Conservation (phyloP, 2,888 invertebrate species). For the Spialia ferax region DNA sequence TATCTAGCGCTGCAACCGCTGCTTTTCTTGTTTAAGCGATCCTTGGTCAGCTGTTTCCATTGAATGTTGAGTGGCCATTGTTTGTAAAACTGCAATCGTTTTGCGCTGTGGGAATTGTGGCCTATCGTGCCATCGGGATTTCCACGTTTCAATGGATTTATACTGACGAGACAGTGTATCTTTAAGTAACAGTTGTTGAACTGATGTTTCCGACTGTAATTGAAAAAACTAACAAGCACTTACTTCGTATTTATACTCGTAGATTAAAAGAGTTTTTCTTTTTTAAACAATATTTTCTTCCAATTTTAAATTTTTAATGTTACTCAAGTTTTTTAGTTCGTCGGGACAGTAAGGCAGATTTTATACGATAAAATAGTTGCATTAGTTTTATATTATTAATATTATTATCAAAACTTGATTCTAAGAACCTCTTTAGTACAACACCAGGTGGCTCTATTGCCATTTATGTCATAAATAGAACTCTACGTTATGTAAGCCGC, state of each 20-base stretch:
- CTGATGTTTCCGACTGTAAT: conserved; percentile 30
- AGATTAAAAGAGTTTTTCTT: no score
- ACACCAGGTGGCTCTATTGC: background rate
- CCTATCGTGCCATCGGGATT: conserved; percentile 33
- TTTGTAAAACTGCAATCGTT: conserved; percentile 41
- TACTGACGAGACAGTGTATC: conserved; percentile 34
- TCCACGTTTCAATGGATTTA: conserved; percentile 28
- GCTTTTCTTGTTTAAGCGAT: conserved; percentile 31
- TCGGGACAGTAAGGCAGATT: no score
- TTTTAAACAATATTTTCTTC: no score
- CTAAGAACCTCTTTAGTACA: background rate
- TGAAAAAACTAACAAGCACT: no score
- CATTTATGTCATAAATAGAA: background rate
- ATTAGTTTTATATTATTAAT: background rate
- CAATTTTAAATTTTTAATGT: no score
- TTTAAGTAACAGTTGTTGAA: conserved; percentile 29
- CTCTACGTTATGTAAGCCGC: background rate
- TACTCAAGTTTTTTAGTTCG: no score
- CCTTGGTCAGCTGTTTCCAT: conserved; percentile 37
- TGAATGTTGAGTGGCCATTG: conserved; percentile 40
- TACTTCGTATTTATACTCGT: no score
- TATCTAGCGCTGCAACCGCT: conserved; percentile 26
- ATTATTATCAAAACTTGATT: background rate
- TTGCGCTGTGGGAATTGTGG: conserved; percentile 37
- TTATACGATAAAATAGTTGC: no score